These are phyloP conservation scores for Austrofundulus limnaeus DNA, from an alignment of 2,113 vertebrate genomes.

Conservation along the genomic window DNA sequence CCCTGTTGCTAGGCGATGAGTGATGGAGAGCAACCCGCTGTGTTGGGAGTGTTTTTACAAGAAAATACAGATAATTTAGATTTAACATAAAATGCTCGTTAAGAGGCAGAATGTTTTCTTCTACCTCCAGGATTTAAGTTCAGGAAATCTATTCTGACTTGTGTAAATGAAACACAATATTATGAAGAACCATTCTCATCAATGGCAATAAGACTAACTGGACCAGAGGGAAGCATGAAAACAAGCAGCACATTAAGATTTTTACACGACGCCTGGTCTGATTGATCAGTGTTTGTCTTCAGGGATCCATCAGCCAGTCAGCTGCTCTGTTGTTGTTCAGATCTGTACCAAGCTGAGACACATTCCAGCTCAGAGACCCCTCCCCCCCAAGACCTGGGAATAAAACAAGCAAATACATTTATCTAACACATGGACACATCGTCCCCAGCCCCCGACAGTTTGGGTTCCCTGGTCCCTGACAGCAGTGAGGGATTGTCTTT, in stretches of 20 bases:
- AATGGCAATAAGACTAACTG: not conserved
- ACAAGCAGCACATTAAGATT: not conserved
- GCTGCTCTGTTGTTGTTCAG: constrained; percentile 14
- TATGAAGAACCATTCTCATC: not conserved
- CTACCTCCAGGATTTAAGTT: too few species aligned
- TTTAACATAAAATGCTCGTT: not conserved
- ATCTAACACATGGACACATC: not conserved
- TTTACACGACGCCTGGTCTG: not conserved
- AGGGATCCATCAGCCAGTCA: not conserved
- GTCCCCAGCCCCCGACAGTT: constrained; percentile 8
- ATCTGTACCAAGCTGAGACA: constrained; percentile 7
- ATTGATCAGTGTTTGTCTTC: not conserved
- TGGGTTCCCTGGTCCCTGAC: constrained; percentile 18
- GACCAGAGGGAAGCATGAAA: not conserved
- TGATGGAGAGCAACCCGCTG: constrained; percentile 31
- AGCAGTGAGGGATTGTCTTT: constrained; percentile 29
- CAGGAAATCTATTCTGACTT: too few species aligned
- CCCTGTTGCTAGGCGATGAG: constrained; percentile 65
- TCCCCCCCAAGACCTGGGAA: constrained; percentile 14
- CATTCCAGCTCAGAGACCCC: constrained; percentile 20
- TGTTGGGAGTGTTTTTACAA: not conserved
- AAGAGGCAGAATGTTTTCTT: too few species aligned
- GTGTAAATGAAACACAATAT: not conserved
- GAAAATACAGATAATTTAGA: not conserved
- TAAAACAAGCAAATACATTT: constrained; percentile 5